These are phyloP conservation scores for Entomobrya proxima DNA, from an alignment of 2,888 invertebrate genomes.

Conservation along the genomic window DNA sequence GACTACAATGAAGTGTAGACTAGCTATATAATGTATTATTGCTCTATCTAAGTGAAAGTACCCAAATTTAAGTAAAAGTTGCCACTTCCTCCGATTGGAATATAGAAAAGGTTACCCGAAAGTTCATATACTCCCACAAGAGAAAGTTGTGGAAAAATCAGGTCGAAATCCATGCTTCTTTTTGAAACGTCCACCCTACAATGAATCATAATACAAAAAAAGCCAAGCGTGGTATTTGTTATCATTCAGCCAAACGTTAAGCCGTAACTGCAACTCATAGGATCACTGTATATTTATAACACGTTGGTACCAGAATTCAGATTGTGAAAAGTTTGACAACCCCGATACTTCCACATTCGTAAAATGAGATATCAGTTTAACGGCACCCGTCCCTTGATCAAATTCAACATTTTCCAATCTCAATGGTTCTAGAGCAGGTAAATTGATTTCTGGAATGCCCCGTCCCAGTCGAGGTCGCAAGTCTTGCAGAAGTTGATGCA, in stretches of 20 bases:
- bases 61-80: conserved; percentile 83
- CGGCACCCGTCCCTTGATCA: conserved; percentile 87
- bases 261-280: neutral
- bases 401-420: conserved; percentile 84
- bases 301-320: conserved; percentile 82
- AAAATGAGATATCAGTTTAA: conserved; percentile 85
- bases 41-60: neutral
- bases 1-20: too few relatives aligned
- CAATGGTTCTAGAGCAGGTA: conserved; percentile 87
- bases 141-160: conserved; percentile 82
- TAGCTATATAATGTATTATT: too few relatives aligned
- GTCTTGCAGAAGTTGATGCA: conserved; percentile 70
- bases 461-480: conserved; percentile 68
- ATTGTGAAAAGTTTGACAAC: conserved; percentile 78
- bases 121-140: conserved; percentile 87
- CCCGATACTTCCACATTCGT: conserved; percentile 87
- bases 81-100: conserved; percentile 87
- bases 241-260: too few relatives aligned
- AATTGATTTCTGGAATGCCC: conserved; percentile 85
- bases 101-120: conserved; percentile 85
- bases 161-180: conserved; percentile 80
- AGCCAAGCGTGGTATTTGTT: too few relatives aligned
- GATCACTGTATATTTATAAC: neutral
- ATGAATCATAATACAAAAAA: neutral
- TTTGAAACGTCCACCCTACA: conserved; percentile 80